Percentiles rank a stretch among this genome's conserved stretches.
These are phyloP conservation scores for Paguma larvata DNA, from an alignment of 2,797 vertebrate genomes.

Conservation along the genomic window DNA sequence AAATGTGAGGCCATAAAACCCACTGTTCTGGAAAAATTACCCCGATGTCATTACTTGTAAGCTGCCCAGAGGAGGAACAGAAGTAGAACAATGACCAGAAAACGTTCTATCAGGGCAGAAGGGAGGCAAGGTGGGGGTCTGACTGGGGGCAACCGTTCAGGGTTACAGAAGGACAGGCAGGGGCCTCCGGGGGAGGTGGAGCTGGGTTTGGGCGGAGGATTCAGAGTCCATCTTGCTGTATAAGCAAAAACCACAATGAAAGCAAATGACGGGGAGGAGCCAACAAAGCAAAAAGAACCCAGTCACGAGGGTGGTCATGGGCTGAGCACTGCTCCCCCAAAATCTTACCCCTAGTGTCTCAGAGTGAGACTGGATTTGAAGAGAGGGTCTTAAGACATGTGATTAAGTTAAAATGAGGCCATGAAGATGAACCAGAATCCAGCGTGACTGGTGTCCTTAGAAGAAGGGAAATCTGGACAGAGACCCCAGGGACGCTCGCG, in stretches of 20 bases:
- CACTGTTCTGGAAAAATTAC: not conserved
- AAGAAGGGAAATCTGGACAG: not conserved
- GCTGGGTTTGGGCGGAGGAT: not conserved
- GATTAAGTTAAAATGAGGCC: not conserved
- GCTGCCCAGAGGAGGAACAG: not conserved
- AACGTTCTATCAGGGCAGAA: not conserved
- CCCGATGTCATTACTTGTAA: not conserved
- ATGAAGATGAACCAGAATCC: not conserved
- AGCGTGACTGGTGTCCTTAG: not conserved
- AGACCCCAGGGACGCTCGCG: not conserved
- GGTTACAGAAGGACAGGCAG: no score
- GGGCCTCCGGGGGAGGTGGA: accelerated
- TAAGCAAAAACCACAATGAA: not conserved
- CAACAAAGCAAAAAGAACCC: not conserved
- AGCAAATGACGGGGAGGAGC: accelerated
- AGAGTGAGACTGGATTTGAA: not conserved
- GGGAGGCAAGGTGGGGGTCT: not conserved
- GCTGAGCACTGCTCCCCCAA: not conserved
- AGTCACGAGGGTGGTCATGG: not conserved
- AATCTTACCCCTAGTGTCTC: not conserved
- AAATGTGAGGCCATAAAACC: not conserved
- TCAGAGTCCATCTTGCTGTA: accelerated
- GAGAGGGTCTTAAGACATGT: not conserved
- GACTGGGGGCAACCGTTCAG: not conserved
- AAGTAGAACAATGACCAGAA: not conserved